Evolutionary conservation across 2,888 invertebrate species (phyloP).

Genomic region (Noctua fimbriata): DNA sequence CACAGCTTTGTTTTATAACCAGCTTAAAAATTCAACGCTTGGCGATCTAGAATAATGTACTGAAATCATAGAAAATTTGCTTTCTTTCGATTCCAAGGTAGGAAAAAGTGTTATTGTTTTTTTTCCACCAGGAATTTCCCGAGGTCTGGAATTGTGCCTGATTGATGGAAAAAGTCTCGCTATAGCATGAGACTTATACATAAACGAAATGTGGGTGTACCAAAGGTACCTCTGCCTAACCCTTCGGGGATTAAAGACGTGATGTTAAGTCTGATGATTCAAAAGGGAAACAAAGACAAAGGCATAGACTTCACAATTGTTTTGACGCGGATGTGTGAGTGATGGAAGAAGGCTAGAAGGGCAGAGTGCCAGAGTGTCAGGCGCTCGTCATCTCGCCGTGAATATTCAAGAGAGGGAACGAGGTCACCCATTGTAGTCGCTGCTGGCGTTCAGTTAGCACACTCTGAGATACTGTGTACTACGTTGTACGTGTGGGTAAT

Average conservation of each 20-base stretch:
- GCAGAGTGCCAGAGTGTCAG: constrained; percentile 55
- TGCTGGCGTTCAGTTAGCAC: constrained; percentile 47
- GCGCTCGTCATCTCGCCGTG: constrained; percentile 57
- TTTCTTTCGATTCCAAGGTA: neutral
- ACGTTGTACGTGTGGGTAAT: constrained; percentile 1
- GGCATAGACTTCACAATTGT: constrained; percentile 38
- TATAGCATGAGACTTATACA: neutral
- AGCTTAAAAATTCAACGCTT: neutral
- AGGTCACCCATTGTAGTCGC: constrained; percentile 57
- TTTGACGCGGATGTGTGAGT: constrained; percentile 41
- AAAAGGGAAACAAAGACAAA: constrained; percentile 36
- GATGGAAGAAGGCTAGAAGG: constrained; percentile 58
- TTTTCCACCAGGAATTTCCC: neutral
- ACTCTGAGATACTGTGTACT: constrained; percentile 21
- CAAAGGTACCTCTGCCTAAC: neutral
- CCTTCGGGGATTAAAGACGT: neutral
- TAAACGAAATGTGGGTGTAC: no score
- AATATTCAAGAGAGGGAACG: constrained; percentile 61
- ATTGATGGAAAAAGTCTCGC: neutral
- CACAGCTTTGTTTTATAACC: neutral
- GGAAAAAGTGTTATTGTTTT: neutral
- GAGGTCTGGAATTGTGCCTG: neutral
- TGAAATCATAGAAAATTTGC: neutral
- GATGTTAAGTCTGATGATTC: neutral
- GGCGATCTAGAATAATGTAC: neutral